Conservation (phyloP, 1,140 invertebrate genomes). For the Lysiphlebus fabarum region DNA sequence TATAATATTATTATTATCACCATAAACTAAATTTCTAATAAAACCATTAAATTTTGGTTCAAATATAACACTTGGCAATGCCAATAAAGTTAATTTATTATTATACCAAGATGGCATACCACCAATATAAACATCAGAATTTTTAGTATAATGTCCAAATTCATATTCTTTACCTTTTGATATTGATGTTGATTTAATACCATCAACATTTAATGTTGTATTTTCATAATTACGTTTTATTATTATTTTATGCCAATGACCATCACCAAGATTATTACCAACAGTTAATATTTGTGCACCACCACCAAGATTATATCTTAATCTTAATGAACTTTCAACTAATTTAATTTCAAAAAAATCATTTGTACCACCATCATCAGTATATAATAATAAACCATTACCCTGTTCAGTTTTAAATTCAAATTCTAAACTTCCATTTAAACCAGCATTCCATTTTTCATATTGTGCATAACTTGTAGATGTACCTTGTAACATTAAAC, state of each 20-base stretch:
- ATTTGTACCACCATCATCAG: slow-evolving; percentile 89
- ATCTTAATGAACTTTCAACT: slow-evolving; percentile 81
- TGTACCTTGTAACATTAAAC: slow-evolving; percentile 78
- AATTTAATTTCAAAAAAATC: slow-evolving; percentile 95
- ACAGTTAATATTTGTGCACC: slow-evolving; percentile 85
- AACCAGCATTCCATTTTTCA: slow-evolving; percentile 81
- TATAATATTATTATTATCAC: slow-evolving; percentile 68
- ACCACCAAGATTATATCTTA: slow-evolving; percentile 83
- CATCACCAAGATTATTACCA: slow-evolving; percentile 80
- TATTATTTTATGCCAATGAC: slow-evolving; percentile 86
- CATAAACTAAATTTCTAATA: slow-evolving; percentile 82
- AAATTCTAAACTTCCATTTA: slow-evolving; percentile 84
- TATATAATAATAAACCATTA: slow-evolving; percentile 85
- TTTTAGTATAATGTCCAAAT: slow-evolving; percentile 78
- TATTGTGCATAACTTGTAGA: slow-evolving; percentile 86
- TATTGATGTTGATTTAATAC: slow-evolving; percentile 67
- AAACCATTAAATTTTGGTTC: slow-evolving; percentile 84
- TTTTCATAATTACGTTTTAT: slow-evolving; percentile 69
- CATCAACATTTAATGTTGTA: slow-evolving; percentile 79
- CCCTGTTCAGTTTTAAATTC: slow-evolving; percentile 90
- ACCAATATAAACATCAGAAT: slow-evolving; percentile 88
- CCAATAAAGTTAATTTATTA: slow-evolving; percentile 75
- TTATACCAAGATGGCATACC: slow-evolving; percentile 87
- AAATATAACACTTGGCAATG: slow-evolving; percentile 84
- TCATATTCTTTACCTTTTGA: slow-evolving; percentile 81